A percentile compares a stretch with the other conserved stretches of the same genome.
phyloP scores from a whole-genome alignment of 2,113 vertebrate species.

The Pseudopipra pipra region DNA sequence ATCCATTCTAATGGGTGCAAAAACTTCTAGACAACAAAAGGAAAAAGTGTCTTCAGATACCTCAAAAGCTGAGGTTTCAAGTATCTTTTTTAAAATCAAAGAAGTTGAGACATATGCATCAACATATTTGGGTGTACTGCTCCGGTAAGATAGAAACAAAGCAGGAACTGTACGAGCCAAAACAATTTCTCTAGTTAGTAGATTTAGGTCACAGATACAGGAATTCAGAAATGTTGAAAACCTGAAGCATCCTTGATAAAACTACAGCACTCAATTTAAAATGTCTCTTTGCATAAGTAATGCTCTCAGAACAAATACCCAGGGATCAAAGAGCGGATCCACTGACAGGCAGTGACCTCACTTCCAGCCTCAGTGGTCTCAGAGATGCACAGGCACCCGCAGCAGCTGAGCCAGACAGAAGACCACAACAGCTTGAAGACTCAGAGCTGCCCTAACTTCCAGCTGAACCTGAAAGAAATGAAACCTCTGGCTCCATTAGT shows the following conservation, averaged over 20 bases:
- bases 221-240: not conserved
- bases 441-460: not conserved
- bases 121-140: not conserved
- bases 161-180: not conserved
- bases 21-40: not conserved
- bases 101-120: not conserved
- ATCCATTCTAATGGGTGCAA: not conserved
- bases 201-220: not conserved
- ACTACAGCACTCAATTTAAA: not conserved
- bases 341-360: not conserved
- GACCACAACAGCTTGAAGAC: not conserved
- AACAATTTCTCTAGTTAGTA: not conserved
- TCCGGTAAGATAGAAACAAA: not conserved
- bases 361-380: not conserved
- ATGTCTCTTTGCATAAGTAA: accelerated
- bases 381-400: not conserved
- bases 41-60: not conserved
- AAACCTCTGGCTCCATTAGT: not conserved
- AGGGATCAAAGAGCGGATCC: not conserved
- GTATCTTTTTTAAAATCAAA: not conserved
- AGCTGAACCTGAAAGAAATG: not conserved
- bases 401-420: not conserved
- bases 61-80: not conserved
- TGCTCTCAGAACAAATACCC: not conserved
- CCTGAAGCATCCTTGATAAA: not conserved